These are phyloP conservation scores for Drosophila subpulchrella DNA, from an alignment of 1,140 invertebrate species.

Conservation along the genomic window DNA sequence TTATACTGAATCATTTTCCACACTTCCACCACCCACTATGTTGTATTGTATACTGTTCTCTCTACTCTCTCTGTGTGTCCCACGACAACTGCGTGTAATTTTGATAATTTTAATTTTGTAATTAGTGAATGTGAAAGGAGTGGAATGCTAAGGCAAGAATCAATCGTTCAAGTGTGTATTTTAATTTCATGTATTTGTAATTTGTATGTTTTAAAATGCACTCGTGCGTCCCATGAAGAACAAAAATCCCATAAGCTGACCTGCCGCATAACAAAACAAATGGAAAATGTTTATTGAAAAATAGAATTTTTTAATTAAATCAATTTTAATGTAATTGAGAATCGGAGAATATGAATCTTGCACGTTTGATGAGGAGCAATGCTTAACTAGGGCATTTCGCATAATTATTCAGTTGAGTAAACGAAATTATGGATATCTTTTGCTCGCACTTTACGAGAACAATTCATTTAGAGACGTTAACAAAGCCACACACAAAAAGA, in stretches of 20 bases:
- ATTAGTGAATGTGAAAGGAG: conserved; percentile 65
- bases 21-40: conserved; percentile 9
- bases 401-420: conserved; percentile 18
- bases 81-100: conserved; percentile 65
- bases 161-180: conserved; percentile 41
- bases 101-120: conserved; percentile 72
- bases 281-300: conserved; percentile 55
- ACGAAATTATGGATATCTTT: conserved; percentile 46
- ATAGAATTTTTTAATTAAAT: conserved; percentile 70
- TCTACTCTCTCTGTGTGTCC: conserved; percentile 41
- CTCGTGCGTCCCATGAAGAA: conserved; percentile 35
- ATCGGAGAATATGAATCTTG: conserved; percentile 21
- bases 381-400: conserved; percentile 9
- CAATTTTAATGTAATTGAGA: conserved; percentile 67
- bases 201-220: conserved; percentile 62
- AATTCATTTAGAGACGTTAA: conserved; percentile 41
- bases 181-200: conserved; percentile 60
- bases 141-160: conserved; percentile 1
- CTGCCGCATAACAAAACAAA: conserved; percentile 25
- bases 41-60: conserved; percentile 33
- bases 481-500: conserved; percentile 27
- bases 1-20: conserved; percentile 31
- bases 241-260: conserved; percentile 10
- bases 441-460: conserved; percentile 39
- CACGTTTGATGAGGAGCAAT: conserved; percentile 10